phyloP scores from a whole-genome alignment of 2,113 vertebrate genomes.

The Poicephalus meyeri region DNA sequence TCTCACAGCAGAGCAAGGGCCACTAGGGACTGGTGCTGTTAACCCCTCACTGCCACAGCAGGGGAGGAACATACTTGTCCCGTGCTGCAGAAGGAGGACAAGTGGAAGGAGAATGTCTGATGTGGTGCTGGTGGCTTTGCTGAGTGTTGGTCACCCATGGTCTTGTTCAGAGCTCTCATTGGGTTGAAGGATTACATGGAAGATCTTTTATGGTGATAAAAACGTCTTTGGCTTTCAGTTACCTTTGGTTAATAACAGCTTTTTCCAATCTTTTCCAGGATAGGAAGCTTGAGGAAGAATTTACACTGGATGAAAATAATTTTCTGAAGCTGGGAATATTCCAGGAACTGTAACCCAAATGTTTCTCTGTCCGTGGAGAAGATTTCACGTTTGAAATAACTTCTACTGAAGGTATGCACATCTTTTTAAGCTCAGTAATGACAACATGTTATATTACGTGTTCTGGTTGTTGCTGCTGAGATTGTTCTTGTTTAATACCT shows the following conservation, averaged over 20 bases:
- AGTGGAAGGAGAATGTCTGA: background rate
- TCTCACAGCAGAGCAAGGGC: background rate
- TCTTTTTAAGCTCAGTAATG: background rate
- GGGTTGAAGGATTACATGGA: background rate
- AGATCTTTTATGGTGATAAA: background rate
- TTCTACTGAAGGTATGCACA: conserved; percentile 56
- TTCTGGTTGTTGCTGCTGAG: background rate
- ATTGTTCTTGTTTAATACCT: background rate
- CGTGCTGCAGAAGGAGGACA: rapidly evolving
- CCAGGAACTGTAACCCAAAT: conserved; percentile 84
- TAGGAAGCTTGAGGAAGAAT: background rate
- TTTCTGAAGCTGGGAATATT: conserved; percentile 68
- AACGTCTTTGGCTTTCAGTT: background rate
- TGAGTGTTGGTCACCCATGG: rapidly evolving
- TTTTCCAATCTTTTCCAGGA: conserved; percentile 5
- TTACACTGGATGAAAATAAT: conserved; percentile 76
- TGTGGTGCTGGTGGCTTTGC: rapidly evolving
- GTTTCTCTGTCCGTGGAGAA: conserved; percentile 83
- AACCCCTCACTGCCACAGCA: background rate
- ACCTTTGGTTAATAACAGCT: background rate
- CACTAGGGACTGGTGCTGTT: background rate
- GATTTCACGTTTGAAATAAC: conserved; percentile 73
- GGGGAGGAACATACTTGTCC: rapidly evolving
- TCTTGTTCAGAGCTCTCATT: rapidly evolving
- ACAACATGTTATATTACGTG: rapidly evolving